Base-by-base conservation (phyloP, 2,113 vertebrate genomes). In the Nothocercus julius region DNA sequence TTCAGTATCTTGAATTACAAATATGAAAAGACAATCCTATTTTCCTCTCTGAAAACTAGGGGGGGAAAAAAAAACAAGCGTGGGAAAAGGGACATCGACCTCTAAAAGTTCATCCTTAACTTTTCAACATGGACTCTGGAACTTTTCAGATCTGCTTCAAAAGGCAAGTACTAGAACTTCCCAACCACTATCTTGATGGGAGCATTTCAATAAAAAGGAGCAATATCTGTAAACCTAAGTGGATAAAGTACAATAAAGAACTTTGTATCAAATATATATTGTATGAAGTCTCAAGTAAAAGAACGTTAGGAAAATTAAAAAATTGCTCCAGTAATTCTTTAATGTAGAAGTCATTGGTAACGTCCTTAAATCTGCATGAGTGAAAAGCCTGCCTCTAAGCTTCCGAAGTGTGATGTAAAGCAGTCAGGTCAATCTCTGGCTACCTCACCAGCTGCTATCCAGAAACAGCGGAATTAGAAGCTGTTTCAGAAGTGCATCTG, bases 151-250 rank as follows among this genome's bases (percentile, higher is more conserved):
- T 30, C 63, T 30, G 22, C 32, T 28, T 11, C 24, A 47, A 44
- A 54, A 28, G 32, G 20, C n/a, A 56, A 62, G 24, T 22, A 64
- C 38, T 64, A 30, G 16, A n/a, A 51, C 3, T 1, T 24, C 7
- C 18, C 36, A 3, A 16, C 36, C 24, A 7, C 19, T 13, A 72
- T 2, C 28, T 61, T 5, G 0, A 5, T 40, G 15, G 2, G 11
- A 79, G 4, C 25, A 40, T 53, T 66, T 18, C 38, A 59, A 32
- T 30, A 16, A 66, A 80, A 76, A 53, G 17, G 40, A 51, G 36
- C 15, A 47, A 6, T 22, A 44, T 24, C 45, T 38, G 27, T 64
- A 36, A 40, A 25, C 38, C 14, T 38, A 63, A 21, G 25, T 4
- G 68, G 13, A 54, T 9, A 24, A 30, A 56, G 45, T 30, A 22